A percentile compares a stretch with the other conserved stretches of the same genome.
These are phyloP conservation scores for Macrotus californicus DNA, from an alignment of 2,113 vertebrate genomes.

Conservation along the genomic window DNA sequence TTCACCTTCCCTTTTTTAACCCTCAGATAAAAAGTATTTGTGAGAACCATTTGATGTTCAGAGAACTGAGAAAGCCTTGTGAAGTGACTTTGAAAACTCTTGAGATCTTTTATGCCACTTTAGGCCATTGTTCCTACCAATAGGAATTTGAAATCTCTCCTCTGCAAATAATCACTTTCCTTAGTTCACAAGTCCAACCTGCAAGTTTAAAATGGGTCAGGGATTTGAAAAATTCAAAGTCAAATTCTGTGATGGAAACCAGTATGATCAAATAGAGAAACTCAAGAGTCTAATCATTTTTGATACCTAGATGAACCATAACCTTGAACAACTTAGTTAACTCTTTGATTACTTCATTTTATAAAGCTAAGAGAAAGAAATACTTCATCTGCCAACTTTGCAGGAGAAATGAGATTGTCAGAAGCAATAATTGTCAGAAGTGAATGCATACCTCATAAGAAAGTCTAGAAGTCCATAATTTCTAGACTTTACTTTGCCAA, in stretches of 20 bases:
- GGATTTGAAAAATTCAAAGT: conserved; percentile 12
- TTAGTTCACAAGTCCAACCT: conserved; percentile 16
- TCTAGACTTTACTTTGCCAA: background rate
- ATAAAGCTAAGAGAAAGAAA: background rate
- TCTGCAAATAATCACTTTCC: conserved; percentile 7
- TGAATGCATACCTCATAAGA: background rate
- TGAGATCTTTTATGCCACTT: conserved; percentile 34
- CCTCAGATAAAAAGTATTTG: background rate
- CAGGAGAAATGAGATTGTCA: background rate
- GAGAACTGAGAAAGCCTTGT: conserved; percentile 25
- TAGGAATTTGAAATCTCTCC: conserved; percentile 29
- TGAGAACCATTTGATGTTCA: conserved; percentile 36
- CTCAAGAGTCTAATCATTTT: background rate
- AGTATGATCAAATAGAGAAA: background rate
- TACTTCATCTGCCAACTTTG: background rate
- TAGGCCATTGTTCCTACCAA: conserved; percentile 14
- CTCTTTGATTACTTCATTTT: background rate
- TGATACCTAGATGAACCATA: background rate
- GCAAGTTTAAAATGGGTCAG: background rate
- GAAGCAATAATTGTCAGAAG: background rate
- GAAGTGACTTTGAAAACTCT: conserved; percentile 52
- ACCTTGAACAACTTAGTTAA: conserved; percentile 23
- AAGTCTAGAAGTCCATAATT: background rate
- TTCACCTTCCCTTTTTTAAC: background rate
- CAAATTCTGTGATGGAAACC: background rate